phyloP scores from a whole-genome alignment of 2,888 invertebrate species.

The Anoncus sp. region DNA sequence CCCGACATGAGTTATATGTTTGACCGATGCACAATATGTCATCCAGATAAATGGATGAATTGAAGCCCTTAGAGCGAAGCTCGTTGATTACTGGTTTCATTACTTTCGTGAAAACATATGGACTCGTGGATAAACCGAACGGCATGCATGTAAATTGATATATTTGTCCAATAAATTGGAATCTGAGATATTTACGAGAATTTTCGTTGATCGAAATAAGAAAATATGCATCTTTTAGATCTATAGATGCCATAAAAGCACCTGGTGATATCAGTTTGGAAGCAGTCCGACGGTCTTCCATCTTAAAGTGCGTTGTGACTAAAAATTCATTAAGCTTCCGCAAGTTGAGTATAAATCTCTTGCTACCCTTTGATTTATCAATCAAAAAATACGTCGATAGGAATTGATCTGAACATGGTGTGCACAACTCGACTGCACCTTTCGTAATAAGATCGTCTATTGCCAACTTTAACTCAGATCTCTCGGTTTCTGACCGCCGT shows the following conservation, averaged over 20 bases:
- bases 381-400: conserved; percentile 38
- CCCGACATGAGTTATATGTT: too few relatives aligned
- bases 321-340: conserved; percentile 57
- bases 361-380: conserved; percentile 42
- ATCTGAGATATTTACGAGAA: neutral
- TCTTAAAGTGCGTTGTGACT: conserved; percentile 55
- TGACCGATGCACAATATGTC: too few relatives aligned
- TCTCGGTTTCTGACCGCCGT: too few relatives aligned
- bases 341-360: conserved; percentile 53
- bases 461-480: too few relatives aligned
- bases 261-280: neutral
- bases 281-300: conserved; percentile 59
- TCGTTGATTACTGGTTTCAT: too few relatives aligned
- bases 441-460: conserved; percentile 26
- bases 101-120: neutral
- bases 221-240: neutral
- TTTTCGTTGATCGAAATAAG: neutral
- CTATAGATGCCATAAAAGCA: conserved; percentile 12
- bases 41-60: neutral
- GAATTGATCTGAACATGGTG: conserved; percentile 14
- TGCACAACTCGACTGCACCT: conserved; percentile 40
- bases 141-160: conserved; percentile 9
- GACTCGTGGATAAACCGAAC: conserved; percentile 4
- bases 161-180: neutral
- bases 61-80: neutral